A percentile compares a stretch with the other conserved stretches of the same genome.
These are phyloP conservation scores for Brotula barbata DNA, from an alignment of 2,797 vertebrate genomes.

Conservation along the genomic window DNA sequence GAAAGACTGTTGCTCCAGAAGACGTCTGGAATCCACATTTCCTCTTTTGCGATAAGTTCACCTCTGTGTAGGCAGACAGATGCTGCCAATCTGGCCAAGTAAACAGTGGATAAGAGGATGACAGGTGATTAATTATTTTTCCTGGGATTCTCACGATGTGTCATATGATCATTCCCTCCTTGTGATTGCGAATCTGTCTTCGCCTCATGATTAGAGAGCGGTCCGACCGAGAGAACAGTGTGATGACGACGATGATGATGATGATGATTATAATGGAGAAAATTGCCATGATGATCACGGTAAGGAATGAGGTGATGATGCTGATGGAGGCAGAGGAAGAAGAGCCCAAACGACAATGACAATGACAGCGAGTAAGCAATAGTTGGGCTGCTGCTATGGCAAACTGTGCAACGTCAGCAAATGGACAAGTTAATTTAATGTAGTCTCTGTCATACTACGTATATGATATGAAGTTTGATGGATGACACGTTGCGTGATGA, in stretches of 20 bases:
- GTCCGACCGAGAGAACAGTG: slow-evolving; percentile 30
- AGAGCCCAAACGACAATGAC: too few species aligned
- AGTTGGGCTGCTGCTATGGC: too few species aligned
- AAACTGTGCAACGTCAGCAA: too few species aligned
- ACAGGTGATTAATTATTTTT: slow-evolving; percentile 55
- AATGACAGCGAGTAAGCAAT: too few species aligned
- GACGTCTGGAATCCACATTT: not conserved
- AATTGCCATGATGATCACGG: not conserved
- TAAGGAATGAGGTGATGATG: too few species aligned
- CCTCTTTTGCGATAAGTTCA: slow-evolving; percentile 33
- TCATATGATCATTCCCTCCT: slow-evolving; percentile 39
- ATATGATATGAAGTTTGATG: too few species aligned
- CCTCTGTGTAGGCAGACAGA: slow-evolving; percentile 36
- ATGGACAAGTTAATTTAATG: too few species aligned
- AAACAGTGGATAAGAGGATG: slow-evolving; percentile 48
- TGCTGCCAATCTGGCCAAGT: slow-evolving; percentile 45
- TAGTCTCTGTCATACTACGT: too few species aligned
- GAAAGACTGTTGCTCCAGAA: not conserved
- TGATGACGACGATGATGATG: slow-evolving; percentile 11
- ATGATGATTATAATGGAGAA: slow-evolving; percentile 21
- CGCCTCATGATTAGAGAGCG: slow-evolving; percentile 43
- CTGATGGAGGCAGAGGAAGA: too few species aligned
- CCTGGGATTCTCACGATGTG: slow-evolving; percentile 40
- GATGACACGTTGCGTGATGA: too few species aligned
- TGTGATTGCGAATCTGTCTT: too few species aligned